Conservation (phyloP, 2,888 invertebrate genomes). For the Idaea aversata region DNA sequence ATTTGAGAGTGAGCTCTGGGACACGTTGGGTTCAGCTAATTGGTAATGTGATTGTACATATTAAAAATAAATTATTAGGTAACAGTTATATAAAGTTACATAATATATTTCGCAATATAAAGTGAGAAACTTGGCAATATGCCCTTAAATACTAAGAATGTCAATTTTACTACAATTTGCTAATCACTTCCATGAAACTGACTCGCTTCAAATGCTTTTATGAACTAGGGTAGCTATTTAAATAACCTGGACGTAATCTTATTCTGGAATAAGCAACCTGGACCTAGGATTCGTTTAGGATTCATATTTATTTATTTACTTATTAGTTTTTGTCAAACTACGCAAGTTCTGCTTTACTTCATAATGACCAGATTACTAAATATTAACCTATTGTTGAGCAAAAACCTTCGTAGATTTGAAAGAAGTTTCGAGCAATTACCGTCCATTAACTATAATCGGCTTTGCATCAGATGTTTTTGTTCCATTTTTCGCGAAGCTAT, state of each 20-base stretch:
- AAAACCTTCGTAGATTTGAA: not conserved
- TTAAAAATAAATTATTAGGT: not conserved
- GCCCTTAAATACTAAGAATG: not conserved
- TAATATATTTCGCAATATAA: not conserved
- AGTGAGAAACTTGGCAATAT: not conserved
- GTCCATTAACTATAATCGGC: not conserved
- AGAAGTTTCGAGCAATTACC: not conserved
- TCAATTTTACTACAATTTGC: not conserved
- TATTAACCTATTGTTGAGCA: not conserved
- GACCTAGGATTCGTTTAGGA: not conserved
- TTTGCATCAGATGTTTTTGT: not conserved
- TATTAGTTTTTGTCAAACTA: not conserved
- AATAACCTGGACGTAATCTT: not conserved
- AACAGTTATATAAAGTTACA: not conserved
- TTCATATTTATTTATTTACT: too few species aligned
- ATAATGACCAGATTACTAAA: not conserved
- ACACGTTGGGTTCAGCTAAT: too few species aligned
- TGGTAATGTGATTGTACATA: too few species aligned
- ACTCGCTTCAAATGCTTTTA: not conserved
- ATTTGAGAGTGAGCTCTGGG: too few species aligned
- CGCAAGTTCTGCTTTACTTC: not conserved
- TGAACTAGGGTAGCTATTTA: not conserved
- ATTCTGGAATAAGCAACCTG: not conserved
- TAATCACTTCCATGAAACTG: not conserved
- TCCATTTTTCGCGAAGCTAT: not conserved